Percentiles rank a stretch among this genome's conserved stretches.
Evolutionary conservation across 2,113 vertebrate species (phyloP).

Genomic region (Chaetura pelagica): DNA sequence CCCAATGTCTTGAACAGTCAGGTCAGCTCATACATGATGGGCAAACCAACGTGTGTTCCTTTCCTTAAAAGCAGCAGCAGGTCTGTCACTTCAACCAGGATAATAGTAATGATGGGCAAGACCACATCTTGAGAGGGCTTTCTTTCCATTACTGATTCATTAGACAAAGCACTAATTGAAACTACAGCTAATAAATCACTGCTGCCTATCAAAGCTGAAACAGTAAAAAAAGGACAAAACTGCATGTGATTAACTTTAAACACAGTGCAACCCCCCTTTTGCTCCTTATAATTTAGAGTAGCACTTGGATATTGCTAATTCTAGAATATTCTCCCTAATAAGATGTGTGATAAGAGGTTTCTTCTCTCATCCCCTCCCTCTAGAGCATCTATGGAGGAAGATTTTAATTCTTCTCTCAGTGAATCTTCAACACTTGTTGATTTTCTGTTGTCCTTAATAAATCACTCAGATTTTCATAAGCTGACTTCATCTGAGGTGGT

Average conservation of each 20-base stretch:
- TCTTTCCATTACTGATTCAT: conserved; percentile 12
- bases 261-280: neutral
- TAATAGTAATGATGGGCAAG: neutral
- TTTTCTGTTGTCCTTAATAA: conserved; percentile 1
- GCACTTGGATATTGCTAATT: neutral
- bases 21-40: neutral
- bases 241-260: neutral
- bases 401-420: neutral
- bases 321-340: neutral
- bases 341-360: neutral
- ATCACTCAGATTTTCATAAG: neutral
- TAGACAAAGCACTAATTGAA: conserved; percentile 44
- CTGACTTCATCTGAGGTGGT: neutral
- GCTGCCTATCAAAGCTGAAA: conserved; percentile 7
- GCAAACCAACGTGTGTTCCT: neutral
- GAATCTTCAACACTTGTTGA: neutral
- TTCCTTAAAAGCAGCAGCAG: conserved; percentile 28
- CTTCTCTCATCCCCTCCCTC: neutral
- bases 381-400: neutral
- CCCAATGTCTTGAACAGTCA: neutral
- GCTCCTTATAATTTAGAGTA: neutral
- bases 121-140: neutral
- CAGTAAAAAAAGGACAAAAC: neutral
- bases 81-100: conserved; percentile 13
- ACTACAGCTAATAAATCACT: conserved; percentile 10